These are phyloP conservation scores for Sardina pilchardus DNA, from an alignment of 2,113 vertebrate species.

Conservation along the genomic window DNA sequence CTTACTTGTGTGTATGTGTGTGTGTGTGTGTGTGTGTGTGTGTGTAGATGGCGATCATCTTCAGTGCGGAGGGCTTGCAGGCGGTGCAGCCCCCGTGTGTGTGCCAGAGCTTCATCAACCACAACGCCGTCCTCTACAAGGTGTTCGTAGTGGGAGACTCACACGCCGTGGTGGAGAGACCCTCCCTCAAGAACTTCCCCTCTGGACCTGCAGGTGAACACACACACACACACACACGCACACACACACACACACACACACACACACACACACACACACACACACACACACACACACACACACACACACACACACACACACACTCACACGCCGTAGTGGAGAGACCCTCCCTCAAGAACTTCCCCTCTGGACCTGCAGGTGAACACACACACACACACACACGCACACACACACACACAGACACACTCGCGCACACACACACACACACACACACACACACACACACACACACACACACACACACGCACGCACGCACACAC, in stretches of 20 bases:
- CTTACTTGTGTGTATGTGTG: neutral
- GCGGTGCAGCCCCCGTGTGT: constrained; percentile 91
- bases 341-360: constrained; percentile 96
- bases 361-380: constrained; percentile 90
- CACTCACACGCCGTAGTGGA: constrained; percentile 96
- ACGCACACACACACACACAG: neutral
- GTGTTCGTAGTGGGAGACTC: constrained; percentile 97
- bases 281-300: neutral
- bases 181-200: constrained; percentile 97
- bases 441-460: neutral
- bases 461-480: neutral
- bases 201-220: constrained; percentile 81
- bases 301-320: neutral
- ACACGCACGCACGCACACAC: neutral
- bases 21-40: neutral
- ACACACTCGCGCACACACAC: neutral
- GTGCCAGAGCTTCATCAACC: constrained; percentile 98
- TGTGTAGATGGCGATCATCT: constrained; percentile 95
- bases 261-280: neutral
- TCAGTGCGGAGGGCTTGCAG: constrained; percentile 91
- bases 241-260: neutral
- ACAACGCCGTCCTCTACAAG: constrained; percentile 96
- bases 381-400: neutral
- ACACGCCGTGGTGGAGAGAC: constrained; percentile 93
- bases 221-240: neutral